Evolutionary conservation across 2,797 vertebrate genomes (phyloP), one percentile per base, ranked within the genome.

Genomic region (Rhadinocentrus ornatus): DNA sequence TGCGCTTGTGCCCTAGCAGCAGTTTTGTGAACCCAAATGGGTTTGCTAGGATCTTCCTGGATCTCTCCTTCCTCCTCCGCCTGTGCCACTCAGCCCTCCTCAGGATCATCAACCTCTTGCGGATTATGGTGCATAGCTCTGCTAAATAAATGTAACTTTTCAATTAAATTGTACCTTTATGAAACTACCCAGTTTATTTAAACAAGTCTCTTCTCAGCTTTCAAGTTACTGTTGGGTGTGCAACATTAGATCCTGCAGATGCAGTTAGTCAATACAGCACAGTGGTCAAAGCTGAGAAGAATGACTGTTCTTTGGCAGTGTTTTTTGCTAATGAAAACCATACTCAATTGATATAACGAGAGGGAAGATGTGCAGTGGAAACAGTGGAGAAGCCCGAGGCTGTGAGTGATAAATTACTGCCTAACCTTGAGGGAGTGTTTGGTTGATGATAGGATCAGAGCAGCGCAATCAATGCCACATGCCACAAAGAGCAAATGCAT

Each of bases 281-380:
- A 61, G 62, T 69, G 73, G 77, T 88, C 84, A 81, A 69, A 64
- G 56, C 39, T 56, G 44, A 63, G 52, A 70, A 78, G 77, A 86
- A 58, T 71, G 84, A 86, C 75, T 85, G 79, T 71, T 86, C 66
- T 71, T 86, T 86, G 84, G 88, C 81, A 85, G 75, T 18, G 48
- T 48, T n/a, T 68, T 62, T 48, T 37, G 50, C 64, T 91, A 90
- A 92, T 94, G 87, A 91, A 90, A 92, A 91, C 81, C 91, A 93
- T 83, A 46, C 84, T 65, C 48, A 24, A 26, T 26, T 60, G 55
- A 59, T 83, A 46, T 58, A 58, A 73, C 76, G 85, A 61, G 62
- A 39, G 54, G 66, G 77, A 90, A 78, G 86, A 90, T 70, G 85
- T 69, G 78, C 87, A 82, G 81, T 92, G 91, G 89, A 93, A 93